Base-by-base conservation (phyloP, 2,797 vertebrate species). In the Onychomys torridus region DNA sequence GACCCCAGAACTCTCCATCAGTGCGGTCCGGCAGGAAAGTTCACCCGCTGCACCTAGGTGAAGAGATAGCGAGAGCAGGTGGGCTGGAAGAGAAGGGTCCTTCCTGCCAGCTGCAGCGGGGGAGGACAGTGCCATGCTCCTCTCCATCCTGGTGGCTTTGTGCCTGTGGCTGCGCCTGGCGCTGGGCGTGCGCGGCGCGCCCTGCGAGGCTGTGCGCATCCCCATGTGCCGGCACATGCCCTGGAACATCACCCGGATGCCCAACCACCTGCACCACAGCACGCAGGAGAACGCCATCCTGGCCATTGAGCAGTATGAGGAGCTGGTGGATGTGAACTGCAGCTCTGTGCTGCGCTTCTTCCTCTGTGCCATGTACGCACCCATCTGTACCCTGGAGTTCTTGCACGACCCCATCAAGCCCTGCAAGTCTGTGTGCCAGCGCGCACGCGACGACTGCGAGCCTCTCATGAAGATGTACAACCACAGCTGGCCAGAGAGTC, bases 231-330 rank as follows among this genome's bases (percentile, higher is more conserved):
- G 98, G 52, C 61, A 98, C 96, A 99, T 99, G 99, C 99, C 99
- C 91, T 99, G 99, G 99, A 99, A 99, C 98, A 98, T 99, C 96
- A 99, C 99, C 67, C 98, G 99, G 90, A 99, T 99, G 99, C 98
- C 99, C 97, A 99, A 99, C 96, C 99, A 99, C 98, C 98, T 99
- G 88, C 99, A 99, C 96, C 99, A 99, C 98, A 99, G 99, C 98
- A 99, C 99, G 9, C 99, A 99, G 97, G 99, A 99, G 82, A 99
- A 99, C 97, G 99, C 99, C 84, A 94, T 99, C 77, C 98, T 99
- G 63, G 99, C 99, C 93, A 99, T 99, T 69, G 99, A 99, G 94
- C 99, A 99, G 92, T 99, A 98, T 92, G 98, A 99, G 96, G 99
- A 99, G 96, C 97, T 99, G 89, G 98, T 99, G 97, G 99, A 98